Evolutionary conservation across 30 jellyfish, hydroid and myxozoan species (phyloP).

Genomic region (Mastigias papua): DNA sequence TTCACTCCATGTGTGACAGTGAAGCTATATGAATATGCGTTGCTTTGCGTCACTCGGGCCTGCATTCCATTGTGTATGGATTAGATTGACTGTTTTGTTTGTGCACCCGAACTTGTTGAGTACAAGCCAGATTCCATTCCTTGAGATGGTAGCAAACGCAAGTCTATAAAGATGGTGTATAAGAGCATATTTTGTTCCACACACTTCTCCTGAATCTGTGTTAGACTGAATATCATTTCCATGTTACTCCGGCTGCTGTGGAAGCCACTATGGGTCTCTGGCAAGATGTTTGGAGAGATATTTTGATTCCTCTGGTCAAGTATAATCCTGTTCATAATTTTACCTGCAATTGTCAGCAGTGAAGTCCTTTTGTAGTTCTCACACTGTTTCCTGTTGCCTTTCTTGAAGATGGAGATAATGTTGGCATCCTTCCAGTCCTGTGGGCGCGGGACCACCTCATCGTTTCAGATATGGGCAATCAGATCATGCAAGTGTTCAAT

Average conservation of each 20-base stretch:
- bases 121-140: constrained; percentile 10
- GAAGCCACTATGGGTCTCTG: constrained; percentile 22
- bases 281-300: constrained; percentile 22
- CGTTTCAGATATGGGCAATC: not conserved
- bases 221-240: constrained; percentile 10
- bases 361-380: constrained; percentile 23
- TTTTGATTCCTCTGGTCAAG: not conserved
- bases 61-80: too few species aligned
- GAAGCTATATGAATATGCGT: too few species aligned
- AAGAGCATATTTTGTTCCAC: constrained; percentile 11
- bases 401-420: constrained; percentile 18
- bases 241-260: constrained; percentile 20
- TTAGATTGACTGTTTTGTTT: too few species aligned
- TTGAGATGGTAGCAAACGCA: constrained; percentile 6
- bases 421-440: constrained; percentile 29
- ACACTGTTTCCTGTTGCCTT: constrained; percentile 9
- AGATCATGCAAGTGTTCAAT: not conserved
- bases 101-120: too few species aligned
- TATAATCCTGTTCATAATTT: constrained; percentile 17
- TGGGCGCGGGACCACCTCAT: not conserved
- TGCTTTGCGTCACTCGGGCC: too few species aligned
- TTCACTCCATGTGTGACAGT: too few species aligned
- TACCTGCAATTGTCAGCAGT: constrained; percentile 11
- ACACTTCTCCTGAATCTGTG: constrained; percentile 14
- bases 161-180: constrained; percentile 5